A percentile compares a stretch with the other conserved stretches of the same genome.
These are phyloP conservation scores for Antheraea mylitta DNA, from an alignment of 1,140 invertebrate genomes.

Conservation along the genomic window DNA sequence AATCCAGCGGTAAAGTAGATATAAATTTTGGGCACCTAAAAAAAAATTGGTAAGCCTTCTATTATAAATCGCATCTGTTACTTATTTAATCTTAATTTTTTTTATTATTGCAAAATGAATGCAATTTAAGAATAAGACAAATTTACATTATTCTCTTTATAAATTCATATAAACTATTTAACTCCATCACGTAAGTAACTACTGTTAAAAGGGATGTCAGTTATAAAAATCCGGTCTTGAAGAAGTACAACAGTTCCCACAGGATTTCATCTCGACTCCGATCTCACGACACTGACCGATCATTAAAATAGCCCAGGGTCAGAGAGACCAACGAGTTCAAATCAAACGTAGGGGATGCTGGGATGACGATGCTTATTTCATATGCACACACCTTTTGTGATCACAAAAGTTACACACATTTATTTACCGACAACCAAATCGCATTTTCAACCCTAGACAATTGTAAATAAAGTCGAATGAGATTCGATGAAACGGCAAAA, in stretches of 20 bases:
- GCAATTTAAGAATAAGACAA: too few species aligned
- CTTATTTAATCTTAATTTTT: too few species aligned
- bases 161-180: too few species aligned
- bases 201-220: neutral
- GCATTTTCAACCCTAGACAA: neutral
- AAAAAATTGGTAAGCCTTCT: too few species aligned
- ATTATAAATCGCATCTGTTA: too few species aligned
- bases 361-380: slow-evolving; percentile 57
- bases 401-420: slow-evolving; percentile 29
- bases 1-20: too few species aligned
- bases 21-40: too few species aligned
- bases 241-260: slow-evolving; percentile 45
- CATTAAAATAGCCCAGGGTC: slow-evolving; percentile 64
- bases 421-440: neutral
- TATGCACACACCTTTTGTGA: slow-evolving; percentile 72
- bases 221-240: neutral
- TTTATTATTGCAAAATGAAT: too few species aligned
- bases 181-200: neutral
- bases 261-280: slow-evolving; percentile 46
- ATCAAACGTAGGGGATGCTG: slow-evolving; percentile 67
- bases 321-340: slow-evolving; percentile 63
- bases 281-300: slow-evolving; percentile 65
- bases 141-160: too few species aligned
- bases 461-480: neutral
- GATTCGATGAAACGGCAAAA: neutral